Evolutionary conservation across 2,888 invertebrate species (phyloP).

Genomic region (Cenopis cana): DNA sequence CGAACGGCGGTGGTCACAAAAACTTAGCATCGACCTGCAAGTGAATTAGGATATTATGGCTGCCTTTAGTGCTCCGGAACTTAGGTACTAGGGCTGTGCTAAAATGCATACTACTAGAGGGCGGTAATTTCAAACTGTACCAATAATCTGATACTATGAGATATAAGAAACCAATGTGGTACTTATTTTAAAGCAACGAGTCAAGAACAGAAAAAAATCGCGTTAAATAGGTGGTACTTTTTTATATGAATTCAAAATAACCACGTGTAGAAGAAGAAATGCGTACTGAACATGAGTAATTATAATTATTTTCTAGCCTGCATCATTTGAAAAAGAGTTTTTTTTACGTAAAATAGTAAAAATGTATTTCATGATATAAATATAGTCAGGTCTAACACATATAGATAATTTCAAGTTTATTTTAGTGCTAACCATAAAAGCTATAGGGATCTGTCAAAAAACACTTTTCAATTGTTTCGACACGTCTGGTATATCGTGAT

Average conservation of each 20-base stretch:
- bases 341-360: neutral
- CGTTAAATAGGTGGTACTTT: too few relatives aligned
- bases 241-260: too few relatives aligned
- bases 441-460: conserved; percentile 6
- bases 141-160: neutral
- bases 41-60: conserved; percentile 67
- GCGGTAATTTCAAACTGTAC: neutral
- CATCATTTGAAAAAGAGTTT: neutral
- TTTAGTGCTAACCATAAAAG: neutral
- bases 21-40: conserved; percentile 66
- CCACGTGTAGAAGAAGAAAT: too few relatives aligned
- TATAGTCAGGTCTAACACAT: neutral
- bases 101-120: neutral
- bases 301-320: too few relatives aligned
- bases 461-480: conserved; percentile 15
- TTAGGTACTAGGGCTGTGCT: neutral
- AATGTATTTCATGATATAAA: neutral
- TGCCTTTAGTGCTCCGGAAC: neutral
- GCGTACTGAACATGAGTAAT: too few relatives aligned
- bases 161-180: neutral
- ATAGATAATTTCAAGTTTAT: neutral
- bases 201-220: too few relatives aligned
- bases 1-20: conserved; percentile 68
- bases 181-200: too few relatives aligned
- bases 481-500: conserved; percentile 10